Percentiles rank a stretch among this genome's conserved stretches.
Conservation (phyloP, 2,113 vertebrate species). For the Caretta caretta region DNA sequence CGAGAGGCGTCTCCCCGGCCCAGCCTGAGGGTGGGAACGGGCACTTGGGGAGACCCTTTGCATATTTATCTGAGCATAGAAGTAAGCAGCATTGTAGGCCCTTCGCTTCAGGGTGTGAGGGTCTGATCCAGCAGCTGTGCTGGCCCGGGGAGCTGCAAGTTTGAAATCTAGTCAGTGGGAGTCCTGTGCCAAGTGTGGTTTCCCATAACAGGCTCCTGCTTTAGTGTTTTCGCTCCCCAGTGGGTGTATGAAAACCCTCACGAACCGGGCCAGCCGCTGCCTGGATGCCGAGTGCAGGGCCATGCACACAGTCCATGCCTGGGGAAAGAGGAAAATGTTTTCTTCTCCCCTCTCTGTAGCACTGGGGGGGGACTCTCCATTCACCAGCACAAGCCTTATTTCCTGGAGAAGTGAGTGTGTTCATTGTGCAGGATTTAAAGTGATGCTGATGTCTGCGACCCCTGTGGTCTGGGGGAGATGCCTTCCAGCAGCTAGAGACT, state of each 20-base stretch:
- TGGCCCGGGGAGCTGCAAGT: not conserved
- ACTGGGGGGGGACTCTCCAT: not conserved
- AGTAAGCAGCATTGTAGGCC: not conserved
- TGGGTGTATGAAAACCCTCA: too few relatives aligned
- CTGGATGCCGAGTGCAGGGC: too few relatives aligned
- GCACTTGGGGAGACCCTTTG: not conserved
- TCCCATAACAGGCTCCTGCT: too few relatives aligned
- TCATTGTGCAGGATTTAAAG: not conserved
- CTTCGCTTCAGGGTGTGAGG: not conserved
- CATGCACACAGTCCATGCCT: too few relatives aligned
- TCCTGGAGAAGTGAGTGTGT: not conserved
- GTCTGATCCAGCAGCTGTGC: too few relatives aligned
- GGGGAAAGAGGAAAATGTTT: too few relatives aligned
- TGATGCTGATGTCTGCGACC: not conserved
- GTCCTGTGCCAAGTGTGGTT: too few relatives aligned
- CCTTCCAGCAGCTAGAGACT: not conserved
- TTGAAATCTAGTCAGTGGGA: not conserved
- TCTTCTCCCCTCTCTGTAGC: too few relatives aligned
- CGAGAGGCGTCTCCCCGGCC: not conserved
- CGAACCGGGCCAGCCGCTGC: too few relatives aligned
- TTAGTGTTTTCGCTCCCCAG: too few relatives aligned
- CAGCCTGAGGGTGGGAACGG: not conserved
- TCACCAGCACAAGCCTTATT: not conserved
- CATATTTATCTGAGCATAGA: not conserved
- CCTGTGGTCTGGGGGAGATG: not conserved